Percentiles rank a stretch among this genome's conserved stretches.
phyloP scores from a whole-genome alignment of 2,113 vertebrate genomes.

The Lampris incognitus region DNA sequence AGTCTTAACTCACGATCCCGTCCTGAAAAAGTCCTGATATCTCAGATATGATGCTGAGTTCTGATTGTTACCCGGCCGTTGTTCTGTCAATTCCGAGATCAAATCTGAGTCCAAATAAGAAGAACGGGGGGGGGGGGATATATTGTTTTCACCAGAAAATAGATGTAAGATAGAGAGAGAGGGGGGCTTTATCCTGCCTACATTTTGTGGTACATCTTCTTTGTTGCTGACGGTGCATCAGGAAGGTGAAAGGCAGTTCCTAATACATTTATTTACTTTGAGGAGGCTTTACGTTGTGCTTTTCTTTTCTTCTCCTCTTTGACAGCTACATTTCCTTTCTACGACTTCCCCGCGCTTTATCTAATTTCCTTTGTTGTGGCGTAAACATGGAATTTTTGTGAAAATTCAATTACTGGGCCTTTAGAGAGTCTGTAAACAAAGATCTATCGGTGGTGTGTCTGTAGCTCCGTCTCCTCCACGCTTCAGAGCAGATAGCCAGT shows the following conservation, averaged over 20 bases:
- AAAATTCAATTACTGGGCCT: slow-evolving; percentile 77
- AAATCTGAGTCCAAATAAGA: background rate
- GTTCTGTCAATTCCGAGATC: slow-evolving; percentile 40
- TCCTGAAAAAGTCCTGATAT: background rate
- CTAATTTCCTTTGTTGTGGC: slow-evolving; percentile 78
- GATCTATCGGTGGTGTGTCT: slow-evolving; percentile 56
- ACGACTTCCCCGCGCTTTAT: slow-evolving; percentile 62
- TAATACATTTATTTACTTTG: slow-evolving; percentile 67
- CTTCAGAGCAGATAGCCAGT: slow-evolving; percentile 51
- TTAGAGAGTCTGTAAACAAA: slow-evolving; percentile 76
- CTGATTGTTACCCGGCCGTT: slow-evolving; percentile 29
- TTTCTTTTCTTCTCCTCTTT: slow-evolving; percentile 38
- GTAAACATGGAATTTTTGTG: slow-evolving; percentile 75
- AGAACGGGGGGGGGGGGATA: slow-evolving; percentile 31
- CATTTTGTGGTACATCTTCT: slow-evolving; percentile 37
- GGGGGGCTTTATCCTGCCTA: slow-evolving; percentile 15
- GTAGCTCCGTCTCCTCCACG: slow-evolving; percentile 42
- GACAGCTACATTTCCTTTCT: slow-evolving; percentile 72
- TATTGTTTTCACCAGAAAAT: slow-evolving; percentile 46
- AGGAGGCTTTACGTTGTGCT: slow-evolving; percentile 54
- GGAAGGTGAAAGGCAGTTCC: slow-evolving; percentile 61
- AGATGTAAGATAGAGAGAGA: slow-evolving; percentile 26
- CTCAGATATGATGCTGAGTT: slow-evolving; percentile 12
- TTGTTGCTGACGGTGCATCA: slow-evolving; percentile 61
- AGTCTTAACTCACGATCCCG: too few relatives aligned